Evolutionary conservation across 2,888 invertebrate genomes (phyloP).

Genomic region (Pogonocherus hispidulus): DNA sequence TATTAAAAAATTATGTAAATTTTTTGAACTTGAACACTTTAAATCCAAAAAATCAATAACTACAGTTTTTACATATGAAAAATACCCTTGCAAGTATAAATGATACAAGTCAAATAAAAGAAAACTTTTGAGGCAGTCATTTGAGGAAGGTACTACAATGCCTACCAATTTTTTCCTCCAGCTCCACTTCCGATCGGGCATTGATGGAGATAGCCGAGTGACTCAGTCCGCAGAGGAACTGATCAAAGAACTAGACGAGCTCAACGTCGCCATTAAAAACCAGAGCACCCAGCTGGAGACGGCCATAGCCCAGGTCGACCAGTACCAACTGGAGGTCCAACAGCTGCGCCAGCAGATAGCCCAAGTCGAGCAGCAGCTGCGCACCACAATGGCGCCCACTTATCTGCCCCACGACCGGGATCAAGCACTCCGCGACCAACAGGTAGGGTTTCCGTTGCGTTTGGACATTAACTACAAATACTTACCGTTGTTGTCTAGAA

Average conservation of each 20-base stretch:
- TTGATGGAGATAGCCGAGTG: conserved; percentile 84
- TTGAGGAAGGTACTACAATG: too few species aligned
- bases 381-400: conserved; percentile 85
- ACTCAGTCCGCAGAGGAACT: conserved; percentile 81
- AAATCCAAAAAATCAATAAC: too few species aligned
- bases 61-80: too few species aligned
- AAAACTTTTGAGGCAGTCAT: too few species aligned
- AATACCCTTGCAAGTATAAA: too few species aligned
- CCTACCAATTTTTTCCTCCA: conserved; percentile 67
- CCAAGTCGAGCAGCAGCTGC: conserved; percentile 89
- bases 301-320: conserved; percentile 88
- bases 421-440: conserved; percentile 85
- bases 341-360: conserved; percentile 86
- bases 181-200: conserved; percentile 91
- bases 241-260: conserved; percentile 77
- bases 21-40: too few species aligned
- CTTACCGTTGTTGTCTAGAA: conserved; percentile 45
- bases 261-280: conserved; percentile 74
- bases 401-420: conserved; percentile 88
- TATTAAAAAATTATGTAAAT: too few species aligned
- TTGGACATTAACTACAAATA: conserved; percentile 42
- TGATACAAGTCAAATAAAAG: too few species aligned
- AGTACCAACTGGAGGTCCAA: conserved; percentile 90
- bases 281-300: conserved; percentile 80
- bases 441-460: conserved; percentile 78